Base-by-base conservation (phyloP, 2,113 vertebrate species). In the Columbina picui region DNA sequence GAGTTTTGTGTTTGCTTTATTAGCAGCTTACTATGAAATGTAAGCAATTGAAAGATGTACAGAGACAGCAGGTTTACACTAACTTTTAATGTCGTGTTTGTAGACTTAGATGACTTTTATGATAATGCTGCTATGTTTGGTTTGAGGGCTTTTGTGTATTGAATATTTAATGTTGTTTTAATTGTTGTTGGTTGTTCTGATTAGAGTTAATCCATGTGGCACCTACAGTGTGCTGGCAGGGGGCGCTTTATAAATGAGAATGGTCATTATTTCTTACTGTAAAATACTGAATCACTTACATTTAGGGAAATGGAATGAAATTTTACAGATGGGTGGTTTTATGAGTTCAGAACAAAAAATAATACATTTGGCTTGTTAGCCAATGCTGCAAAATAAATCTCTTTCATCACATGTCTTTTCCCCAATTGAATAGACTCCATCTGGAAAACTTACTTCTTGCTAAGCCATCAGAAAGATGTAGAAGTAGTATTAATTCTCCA, bases 151-250 rank as follows among this genome's bases (percentile, higher is more conserved):
- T 81, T 86, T 92, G 25, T 91, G 60, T 79, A 65, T 36, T 95
- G 87, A 94, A 95, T 93, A 89, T 95, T 93, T 93, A 85, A 95
- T 93, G 67, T 59, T 47, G 18, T 77, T 97, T 96, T 96, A 96
- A 96, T 96, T 92, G 79, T 83, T 93, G 81, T 64, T 94, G 52
- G 26, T 96, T 83, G 64, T 70, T 96, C 91, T 70, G 89, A 96
- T 93, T 85, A 91, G 82, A 94, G 65, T 83, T 96, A 96, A 93
- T 96, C 78, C 45, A 39, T 70, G 93, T 94, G 84, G 67, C 90
- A 91, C 84, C 90, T 84, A 85, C 68, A 86, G 82, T 41, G 71
- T 47, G 71, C 70, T 93, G 81, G 91, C 91, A 94, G 94, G 94
- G 70, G 75, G 89, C 32, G 38, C 82, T 91, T 96, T 84, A 67